phyloP scores from a whole-genome alignment of 2,113 vertebrate species.

The Mobula hypostoma region DNA sequence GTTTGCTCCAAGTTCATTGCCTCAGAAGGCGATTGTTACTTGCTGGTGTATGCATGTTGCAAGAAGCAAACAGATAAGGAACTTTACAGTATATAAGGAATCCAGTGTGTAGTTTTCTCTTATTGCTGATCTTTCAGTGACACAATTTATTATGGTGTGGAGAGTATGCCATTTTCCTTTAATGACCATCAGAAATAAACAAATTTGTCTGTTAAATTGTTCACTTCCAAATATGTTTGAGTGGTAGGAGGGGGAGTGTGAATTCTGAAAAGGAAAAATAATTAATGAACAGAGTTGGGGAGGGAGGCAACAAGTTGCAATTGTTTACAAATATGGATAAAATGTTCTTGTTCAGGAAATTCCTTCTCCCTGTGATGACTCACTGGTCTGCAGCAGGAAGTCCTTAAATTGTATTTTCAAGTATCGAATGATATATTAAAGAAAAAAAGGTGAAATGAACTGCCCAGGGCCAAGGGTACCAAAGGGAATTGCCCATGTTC shows the following conservation, averaged over 20 bases:
- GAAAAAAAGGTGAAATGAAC: too few relatives aligned
- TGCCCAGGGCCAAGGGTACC: too few relatives aligned
- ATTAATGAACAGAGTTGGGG: neutral
- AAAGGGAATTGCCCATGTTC: too few relatives aligned
- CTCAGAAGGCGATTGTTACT: neutral
- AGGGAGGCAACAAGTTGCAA: too few relatives aligned
- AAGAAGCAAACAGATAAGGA: neutral
- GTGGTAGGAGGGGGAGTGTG: neutral
- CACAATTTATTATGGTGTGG: neutral
- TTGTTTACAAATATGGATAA: neutral
- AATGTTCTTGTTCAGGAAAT: neutral
- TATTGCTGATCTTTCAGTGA: neutral
- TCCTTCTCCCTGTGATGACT: too few relatives aligned
- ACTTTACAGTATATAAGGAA: neutral
- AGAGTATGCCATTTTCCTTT: neutral
- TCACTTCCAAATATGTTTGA: neutral
- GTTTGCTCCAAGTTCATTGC: neutral
- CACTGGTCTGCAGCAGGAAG: neutral
- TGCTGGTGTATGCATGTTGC: neutral
- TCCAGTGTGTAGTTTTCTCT: neutral
- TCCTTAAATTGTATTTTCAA: neutral
- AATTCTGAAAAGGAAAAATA: neutral
- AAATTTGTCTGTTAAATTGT: neutral
- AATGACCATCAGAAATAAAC: neutral
- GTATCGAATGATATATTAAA: neutral